phyloP scores from a whole-genome alignment of 2,113 vertebrate species.

The Mesitornis unicolor region DNA sequence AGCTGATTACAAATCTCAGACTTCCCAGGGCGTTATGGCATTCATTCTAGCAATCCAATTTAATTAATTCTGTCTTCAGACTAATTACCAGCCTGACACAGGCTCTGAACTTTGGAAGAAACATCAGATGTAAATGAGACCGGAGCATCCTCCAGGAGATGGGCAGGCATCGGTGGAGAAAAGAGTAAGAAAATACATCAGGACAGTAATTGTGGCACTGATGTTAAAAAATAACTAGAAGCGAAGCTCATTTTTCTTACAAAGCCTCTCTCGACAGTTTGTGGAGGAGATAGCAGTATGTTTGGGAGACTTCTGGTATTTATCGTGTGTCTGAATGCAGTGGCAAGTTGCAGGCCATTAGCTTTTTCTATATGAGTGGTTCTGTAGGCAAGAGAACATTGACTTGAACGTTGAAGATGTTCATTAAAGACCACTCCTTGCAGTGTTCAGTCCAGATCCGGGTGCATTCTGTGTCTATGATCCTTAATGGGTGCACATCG shows the following conservation, averaged over 20 bases:
- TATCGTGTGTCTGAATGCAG: neutral
- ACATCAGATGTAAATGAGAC: neutral
- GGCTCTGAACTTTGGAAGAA: neutral
- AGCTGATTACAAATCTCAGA: slow-evolving; percentile 48
- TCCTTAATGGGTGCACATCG: neutral
- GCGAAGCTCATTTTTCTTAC: neutral
- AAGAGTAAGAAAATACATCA: neutral
- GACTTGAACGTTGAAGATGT: neutral
- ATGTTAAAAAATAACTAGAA: neutral
- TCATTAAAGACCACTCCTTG: neutral
- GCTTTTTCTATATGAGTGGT: neutral
- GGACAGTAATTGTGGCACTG: neutral
- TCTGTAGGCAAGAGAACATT: neutral
- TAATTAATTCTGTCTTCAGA: neutral
- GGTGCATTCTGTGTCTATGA: neutral
- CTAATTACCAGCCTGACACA: neutral
- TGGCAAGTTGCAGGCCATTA: neutral
- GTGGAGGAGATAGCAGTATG: neutral
- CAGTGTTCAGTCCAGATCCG: neutral
- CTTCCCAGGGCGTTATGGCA: slow-evolving; percentile 22
- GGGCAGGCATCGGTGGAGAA: neutral
- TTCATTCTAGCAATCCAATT: slow-evolving; percentile 41
- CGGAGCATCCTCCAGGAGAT: neutral
- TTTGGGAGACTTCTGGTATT: neutral
- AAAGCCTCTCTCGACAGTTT: neutral